These are phyloP conservation scores for Tragelaphus oryx DNA, from an alignment of 2,797 vertebrate species.

Conservation along the genomic window DNA sequence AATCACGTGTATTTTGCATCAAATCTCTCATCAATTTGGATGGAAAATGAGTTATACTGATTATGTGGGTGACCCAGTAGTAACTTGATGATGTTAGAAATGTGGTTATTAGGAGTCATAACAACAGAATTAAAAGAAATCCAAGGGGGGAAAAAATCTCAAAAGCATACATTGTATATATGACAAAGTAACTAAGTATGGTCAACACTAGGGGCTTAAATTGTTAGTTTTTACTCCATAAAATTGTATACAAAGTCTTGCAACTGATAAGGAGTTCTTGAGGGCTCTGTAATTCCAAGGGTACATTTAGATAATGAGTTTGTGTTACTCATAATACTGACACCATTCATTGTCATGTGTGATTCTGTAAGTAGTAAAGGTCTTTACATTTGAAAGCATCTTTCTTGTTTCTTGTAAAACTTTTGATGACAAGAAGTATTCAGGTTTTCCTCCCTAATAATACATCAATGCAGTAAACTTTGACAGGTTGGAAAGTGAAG, in stretches of 20 bases:
- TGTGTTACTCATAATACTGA: conserved; percentile 72
- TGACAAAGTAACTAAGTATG: neutral
- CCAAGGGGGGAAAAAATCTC: neutral
- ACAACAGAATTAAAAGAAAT: neutral
- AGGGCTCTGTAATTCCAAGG: conserved; percentile 66
- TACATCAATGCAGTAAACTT: conserved; percentile 76
- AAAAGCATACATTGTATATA: neutral
- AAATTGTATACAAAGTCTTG: neutral
- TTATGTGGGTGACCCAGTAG: neutral
- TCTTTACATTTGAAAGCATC: conserved; percentile 71
- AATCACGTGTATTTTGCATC: neutral
- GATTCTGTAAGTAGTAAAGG: conserved; percentile 73
- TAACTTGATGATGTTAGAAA: neutral
- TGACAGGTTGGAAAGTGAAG: conserved; percentile 79
- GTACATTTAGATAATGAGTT: conserved; percentile 61
- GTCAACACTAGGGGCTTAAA: neutral
- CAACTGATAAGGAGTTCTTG: neutral
- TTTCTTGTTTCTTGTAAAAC: conserved; percentile 74
- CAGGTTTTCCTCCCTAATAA: conserved; percentile 71
- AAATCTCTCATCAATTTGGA: neutral
- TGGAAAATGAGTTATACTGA: neutral
- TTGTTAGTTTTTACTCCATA: neutral
- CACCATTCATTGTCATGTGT: conserved; percentile 71
- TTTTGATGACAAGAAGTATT: conserved; percentile 78
- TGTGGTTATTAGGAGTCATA: neutral